These are phyloP conservation scores for Daptonema setosum DNA, from an alignment of 2,888 invertebrate genomes.

Conservation along the genomic window DNA sequence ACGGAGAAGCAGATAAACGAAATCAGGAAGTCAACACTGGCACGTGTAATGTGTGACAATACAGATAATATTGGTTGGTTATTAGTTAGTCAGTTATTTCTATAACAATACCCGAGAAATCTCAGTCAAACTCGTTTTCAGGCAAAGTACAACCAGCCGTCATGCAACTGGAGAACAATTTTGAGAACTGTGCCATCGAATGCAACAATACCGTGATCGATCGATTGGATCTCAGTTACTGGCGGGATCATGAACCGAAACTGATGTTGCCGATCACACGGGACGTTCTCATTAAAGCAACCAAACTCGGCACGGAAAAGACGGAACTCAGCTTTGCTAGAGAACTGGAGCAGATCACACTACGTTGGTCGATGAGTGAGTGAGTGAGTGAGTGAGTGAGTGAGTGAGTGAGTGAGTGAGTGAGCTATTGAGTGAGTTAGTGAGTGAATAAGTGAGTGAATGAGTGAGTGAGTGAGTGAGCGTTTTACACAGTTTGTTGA, in stretches of 20 bases:
- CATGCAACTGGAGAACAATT: constrained; percentile 21
- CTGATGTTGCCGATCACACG: constrained; percentile 20
- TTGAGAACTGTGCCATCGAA: constrained; percentile 22
- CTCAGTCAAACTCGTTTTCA: too few species aligned
- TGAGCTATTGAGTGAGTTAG: too few species aligned
- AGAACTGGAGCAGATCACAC: background rate
- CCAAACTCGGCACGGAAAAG: background rate
- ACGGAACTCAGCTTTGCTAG: background rate
- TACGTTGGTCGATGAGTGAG: background rate
- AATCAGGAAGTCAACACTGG: constrained; percentile 20
- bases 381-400: too few species aligned
- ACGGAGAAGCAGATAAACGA: constrained; percentile 20
- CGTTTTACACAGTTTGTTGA: too few species aligned
- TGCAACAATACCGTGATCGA: constrained; percentile 20
- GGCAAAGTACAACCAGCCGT: constrained; percentile 19
- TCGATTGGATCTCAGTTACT: constrained; percentile 13
- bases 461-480: too few species aligned
- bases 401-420: too few species aligned
- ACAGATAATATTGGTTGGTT: constrained; percentile 19
- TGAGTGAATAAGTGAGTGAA: too few species aligned
- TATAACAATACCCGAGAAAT: too few species aligned
- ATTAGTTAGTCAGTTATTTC: too few species aligned
- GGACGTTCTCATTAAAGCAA: constrained; percentile 3
- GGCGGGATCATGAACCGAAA: constrained; percentile 21
- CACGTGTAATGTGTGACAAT: constrained; percentile 22